Evolutionary conservation across 2,888 invertebrate genomes (phyloP).

Genomic region (Agrilus mali): DNA sequence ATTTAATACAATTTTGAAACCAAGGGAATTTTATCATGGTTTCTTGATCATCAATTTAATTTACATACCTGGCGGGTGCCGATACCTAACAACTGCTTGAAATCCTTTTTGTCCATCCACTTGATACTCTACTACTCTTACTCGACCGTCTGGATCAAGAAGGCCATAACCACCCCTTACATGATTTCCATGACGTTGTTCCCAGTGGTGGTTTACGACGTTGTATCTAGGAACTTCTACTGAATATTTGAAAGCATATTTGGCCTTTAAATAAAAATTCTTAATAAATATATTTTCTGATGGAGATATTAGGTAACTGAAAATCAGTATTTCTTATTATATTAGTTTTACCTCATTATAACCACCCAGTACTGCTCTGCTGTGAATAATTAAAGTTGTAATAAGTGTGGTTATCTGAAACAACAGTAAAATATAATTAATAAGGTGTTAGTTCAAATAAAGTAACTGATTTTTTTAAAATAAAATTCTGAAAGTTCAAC

Average conservation of each 20-base stretch:
- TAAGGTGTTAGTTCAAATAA: no score
- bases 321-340: no score
- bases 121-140: constrained; percentile 45
- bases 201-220: constrained; percentile 26
- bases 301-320: no score
- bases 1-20: no score
- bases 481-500: no score
- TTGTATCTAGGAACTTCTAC: constrained; percentile 18
- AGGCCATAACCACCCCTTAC: constrained; percentile 48
- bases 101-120: constrained; percentile 43
- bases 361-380: no score
- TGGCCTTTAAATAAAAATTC: constrained; percentile 16
- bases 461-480: no score
- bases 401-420: no score
- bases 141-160: constrained; percentile 51
- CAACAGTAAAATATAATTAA: no score
- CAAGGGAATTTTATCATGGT: no score
- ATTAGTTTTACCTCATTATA: no score
- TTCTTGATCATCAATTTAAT: not conserved
- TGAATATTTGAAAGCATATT: constrained; percentile 26
- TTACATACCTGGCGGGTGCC: constrained; percentile 31
- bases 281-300: not conserved
- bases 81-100: constrained; percentile 38
- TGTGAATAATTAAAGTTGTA: no score
- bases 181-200: constrained; percentile 21